phyloP scores from a whole-genome alignment of 2,888 invertebrate species.

The Spilosoma lubricipeda region DNA sequence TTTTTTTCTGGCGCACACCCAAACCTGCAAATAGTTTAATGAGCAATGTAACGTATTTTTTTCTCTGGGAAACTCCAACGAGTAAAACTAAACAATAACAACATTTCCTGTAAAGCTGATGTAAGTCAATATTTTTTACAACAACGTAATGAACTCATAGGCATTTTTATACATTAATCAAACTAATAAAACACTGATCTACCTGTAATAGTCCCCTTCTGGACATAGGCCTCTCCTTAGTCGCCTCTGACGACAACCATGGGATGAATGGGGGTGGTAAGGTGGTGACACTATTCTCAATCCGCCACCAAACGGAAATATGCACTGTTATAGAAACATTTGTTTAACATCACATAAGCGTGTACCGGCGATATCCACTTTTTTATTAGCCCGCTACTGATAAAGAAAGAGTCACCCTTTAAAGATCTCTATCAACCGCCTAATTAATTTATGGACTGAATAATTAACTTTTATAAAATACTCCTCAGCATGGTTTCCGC shows the following conservation, averaged over 20 bases:
- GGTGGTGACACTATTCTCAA: too few relatives aligned
- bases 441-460: not conserved
- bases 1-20: not conserved
- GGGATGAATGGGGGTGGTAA: too few relatives aligned
- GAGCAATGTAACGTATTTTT: not conserved
- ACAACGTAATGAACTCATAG: not conserved
- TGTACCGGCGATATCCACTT: not conserved
- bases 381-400: not conserved
- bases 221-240: too few relatives aligned
- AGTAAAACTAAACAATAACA: not conserved
- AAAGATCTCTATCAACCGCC: not conserved
- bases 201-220: too few relatives aligned
- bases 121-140: not conserved
- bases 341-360: not conserved
- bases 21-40: not conserved
- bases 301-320: too few relatives aligned
- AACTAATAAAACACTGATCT: too few relatives aligned
- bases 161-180: not conserved
- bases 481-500: not conserved
- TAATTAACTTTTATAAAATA: not conserved
- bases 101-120: not conserved
- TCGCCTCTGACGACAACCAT: too few relatives aligned
- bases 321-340: too few relatives aligned
- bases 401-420: not conserved
- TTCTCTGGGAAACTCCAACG: conserved; percentile 2